Base-by-base conservation (phyloP, 2,888 invertebrate genomes). In the Cephalotes varians region DNA sequence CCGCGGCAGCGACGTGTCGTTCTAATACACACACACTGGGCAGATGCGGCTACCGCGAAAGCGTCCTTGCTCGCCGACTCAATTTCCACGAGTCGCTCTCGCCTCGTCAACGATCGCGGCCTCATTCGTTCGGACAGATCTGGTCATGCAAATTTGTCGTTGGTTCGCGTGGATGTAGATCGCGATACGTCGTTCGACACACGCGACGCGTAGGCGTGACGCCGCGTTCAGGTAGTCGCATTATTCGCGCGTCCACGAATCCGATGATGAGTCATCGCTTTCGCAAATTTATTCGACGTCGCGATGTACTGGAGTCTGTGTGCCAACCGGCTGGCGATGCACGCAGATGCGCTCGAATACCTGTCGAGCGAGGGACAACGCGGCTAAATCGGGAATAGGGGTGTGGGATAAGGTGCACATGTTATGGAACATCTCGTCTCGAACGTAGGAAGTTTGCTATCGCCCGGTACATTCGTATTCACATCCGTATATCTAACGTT, bases 221-320 rank as follows among this genome's bases (percentile, higher is more conserved):
- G 69, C 69, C n/a, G 74, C 65, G 71, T 54, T 81, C 72, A 80
- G 79, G 82, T 74, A 86, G 86, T 62, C 74, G 79, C 58, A 58
- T 86, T 76, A 71, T 80, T 64, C 80, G 77, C 34, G 62, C 84
- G 72, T 69, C 62, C 65, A 25, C 69, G 67, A 51, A 31, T 28
- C 65, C 58, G 40, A 86, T 62, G 71, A 86, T 80, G 49, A 80
- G 58, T 83, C 77, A 74, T 64, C 79, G 40, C 34, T 51, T 67
- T 31, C 44, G 21, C 74, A 74, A 76, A 72, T 85, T 87, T 60
- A 71, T 72, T 65, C 60, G 40, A 60, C 34, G 47, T 18, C 1
- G 34, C 44, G 54, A 28, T 31, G 40, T 49, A 65, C 15, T n/a
- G 65, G 31, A 40, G 64, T 12, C 81, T 28, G 54, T 40, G 51